Base-by-base conservation (phyloP, 2,888 invertebrate genomes). In the Sipunculus nudus region DNA sequence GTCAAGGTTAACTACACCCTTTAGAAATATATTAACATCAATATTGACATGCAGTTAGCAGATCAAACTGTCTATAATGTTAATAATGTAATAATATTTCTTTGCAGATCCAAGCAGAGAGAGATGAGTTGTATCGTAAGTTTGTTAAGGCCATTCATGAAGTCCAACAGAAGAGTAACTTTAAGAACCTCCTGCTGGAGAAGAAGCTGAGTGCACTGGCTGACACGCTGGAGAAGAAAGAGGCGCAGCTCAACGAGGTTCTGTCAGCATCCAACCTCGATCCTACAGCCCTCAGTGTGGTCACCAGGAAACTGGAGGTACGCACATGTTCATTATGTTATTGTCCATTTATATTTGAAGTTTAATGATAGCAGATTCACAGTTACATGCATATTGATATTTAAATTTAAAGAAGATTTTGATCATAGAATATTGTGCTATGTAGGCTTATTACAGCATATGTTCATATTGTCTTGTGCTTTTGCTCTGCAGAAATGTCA, bases 101-200 rank as follows among this genome's bases (percentile, higher is more conserved):
- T 28, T 54, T 71, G 10, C 68, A 86, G 85, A 75, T 92, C 0
- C 85, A 90, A 67, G 85, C 85, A 1, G 94, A 96, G 78, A 87
- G 93, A 13, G 90, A 94, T 73, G 90, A 92, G 53, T 82, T 95
- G 25, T 92, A 92, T 77, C 83, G 87, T 3, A 88, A 90, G 78
- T 94, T 96, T 81, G 89, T 92, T 10, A 88, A 90, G 63, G 92
- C 93, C 0, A 89, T 96, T 48, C 85, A 93, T 41, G 94, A 95
- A 77, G 88, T 94, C 3, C 94, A 95, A 79, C 93, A 94, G 81
- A 92, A 92, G 79, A 90, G 92, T 0, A 90, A 92, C 4, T 83
- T 92, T 74, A 93, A 92, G 82, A 92, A 92, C 68, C 89, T 92
- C 0, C 83, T 95, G 4, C 83, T 96, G 50, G 93, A 95, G 78